These are phyloP conservation scores for Drosophila mayri DNA, from an alignment of 1,140 invertebrate species.

Conservation along the genomic window DNA sequence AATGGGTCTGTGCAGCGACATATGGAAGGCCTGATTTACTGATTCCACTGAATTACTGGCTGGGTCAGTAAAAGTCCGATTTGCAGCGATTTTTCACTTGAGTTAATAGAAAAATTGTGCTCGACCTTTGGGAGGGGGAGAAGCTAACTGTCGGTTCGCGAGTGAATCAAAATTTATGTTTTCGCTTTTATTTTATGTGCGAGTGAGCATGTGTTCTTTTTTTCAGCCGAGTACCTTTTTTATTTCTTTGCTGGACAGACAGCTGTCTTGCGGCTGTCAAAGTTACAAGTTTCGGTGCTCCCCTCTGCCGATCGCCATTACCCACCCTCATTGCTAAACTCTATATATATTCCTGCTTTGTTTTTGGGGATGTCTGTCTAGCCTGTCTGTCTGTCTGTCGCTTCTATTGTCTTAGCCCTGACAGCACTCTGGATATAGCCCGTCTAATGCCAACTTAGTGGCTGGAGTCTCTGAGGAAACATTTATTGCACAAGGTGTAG, in stretches of 20 bases:
- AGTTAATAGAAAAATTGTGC: slow-evolving; percentile 75
- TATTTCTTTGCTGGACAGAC: slow-evolving; percentile 38
- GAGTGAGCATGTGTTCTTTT: slow-evolving; percentile 7
- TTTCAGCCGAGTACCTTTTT: slow-evolving; percentile 10
- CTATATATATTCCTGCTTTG: not conserved
- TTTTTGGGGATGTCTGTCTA: slow-evolving; percentile 35
- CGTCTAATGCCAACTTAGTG: slow-evolving; percentile 15
- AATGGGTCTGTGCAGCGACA: slow-evolving; percentile 11
- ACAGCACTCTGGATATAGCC: slow-evolving; percentile 35
- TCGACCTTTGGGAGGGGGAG: slow-evolving; percentile 41
- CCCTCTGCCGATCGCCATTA: slow-evolving; percentile 25
- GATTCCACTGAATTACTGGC: slow-evolving; percentile 22
- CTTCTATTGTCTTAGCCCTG: slow-evolving; percentile 43
- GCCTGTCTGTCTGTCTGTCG: slow-evolving; percentile 26
- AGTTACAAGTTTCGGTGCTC: slow-evolving; percentile 42
- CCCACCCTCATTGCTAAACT: slow-evolving; percentile 2
- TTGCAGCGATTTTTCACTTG: slow-evolving; percentile 71
- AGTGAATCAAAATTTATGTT: slow-evolving; percentile 46
- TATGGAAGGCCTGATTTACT: slow-evolving; percentile 20
- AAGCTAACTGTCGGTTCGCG: slow-evolving; percentile 21
- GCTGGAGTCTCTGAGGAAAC: slow-evolving; percentile 7
- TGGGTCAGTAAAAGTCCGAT: slow-evolving; percentile 23
- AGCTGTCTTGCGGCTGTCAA: slow-evolving; percentile 72
- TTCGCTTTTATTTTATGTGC: slow-evolving; percentile 10
- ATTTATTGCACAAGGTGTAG: slow-evolving; percentile 28